Percentiles rank a stretch among this genome's conserved stretches.
Conservation (phyloP, 2,888 invertebrate species). For the Altica lythri region DNA sequence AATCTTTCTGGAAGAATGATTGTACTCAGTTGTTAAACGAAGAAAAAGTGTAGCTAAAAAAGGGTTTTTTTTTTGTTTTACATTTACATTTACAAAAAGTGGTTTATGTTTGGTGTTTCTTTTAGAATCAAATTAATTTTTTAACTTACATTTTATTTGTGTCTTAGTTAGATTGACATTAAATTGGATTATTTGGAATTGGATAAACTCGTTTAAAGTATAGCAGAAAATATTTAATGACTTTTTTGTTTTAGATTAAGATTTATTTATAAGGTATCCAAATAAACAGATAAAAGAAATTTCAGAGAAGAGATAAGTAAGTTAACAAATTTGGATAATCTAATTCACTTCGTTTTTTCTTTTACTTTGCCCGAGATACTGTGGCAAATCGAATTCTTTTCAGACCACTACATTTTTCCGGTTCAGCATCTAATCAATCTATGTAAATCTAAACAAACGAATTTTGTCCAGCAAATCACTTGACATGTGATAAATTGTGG, state of each 20-base stretch:
- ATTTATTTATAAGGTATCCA: too few relatives aligned
- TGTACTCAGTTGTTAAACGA: slow-evolving; percentile 8
- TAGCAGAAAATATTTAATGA: too few relatives aligned
- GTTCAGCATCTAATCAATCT: slow-evolving; percentile 18
- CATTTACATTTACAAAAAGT: too few relatives aligned
- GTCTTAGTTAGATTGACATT: too few relatives aligned
- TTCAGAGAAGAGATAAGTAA: too few relatives aligned
- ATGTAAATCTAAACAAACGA: slow-evolving; percentile 27
- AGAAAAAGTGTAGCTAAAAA: slow-evolving; percentile 11
- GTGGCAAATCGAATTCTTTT: slow-evolving; percentile 1
- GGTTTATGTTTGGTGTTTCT: too few relatives aligned
- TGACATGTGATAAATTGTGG: slow-evolving; percentile 25
- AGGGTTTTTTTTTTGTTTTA: too few relatives aligned
- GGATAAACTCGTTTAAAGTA: too few relatives aligned
- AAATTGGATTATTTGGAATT: too few relatives aligned
- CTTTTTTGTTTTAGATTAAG: too few relatives aligned
- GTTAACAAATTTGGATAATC: background rate
- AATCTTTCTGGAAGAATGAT: slow-evolving; percentile 18
- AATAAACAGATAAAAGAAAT: background rate
- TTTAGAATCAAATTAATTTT: too few relatives aligned
- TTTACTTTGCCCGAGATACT: background rate
- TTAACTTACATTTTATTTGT: too few relatives aligned
- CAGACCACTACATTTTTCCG: slow-evolving; percentile 12
- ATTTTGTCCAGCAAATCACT: slow-evolving; percentile 24
- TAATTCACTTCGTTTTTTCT: background rate